Evolutionary conservation across 2,888 invertebrate species (phyloP), one percentile per base, ranked within the genome.

Genomic region (Tetropium fuscum): DNA sequence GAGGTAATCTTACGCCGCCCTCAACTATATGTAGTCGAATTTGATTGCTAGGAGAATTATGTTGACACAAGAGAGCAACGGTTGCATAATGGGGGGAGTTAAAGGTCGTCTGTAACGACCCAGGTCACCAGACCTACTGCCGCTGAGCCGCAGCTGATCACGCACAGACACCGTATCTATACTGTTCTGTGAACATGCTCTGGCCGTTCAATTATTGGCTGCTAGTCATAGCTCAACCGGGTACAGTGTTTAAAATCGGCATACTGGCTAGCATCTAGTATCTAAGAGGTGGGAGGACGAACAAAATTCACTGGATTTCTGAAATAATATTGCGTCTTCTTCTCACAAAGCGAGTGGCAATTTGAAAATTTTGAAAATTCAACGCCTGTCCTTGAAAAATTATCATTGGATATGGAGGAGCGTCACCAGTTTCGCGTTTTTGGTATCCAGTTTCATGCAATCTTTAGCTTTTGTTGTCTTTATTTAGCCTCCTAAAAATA

Each of bases 81-180:
- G 76, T 78, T 77, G 74, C 76, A 75, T 77, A 78, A 77, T 71
- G 65, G 71, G 71, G 69, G 75, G 75, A 73, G 75, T 73, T 66
- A 57, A 70, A 68, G 76, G 76, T 74, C 75, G 74, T 47, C 69
- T 44, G 69, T 77, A 77, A 77, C 77, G 69, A 71, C 73, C 70
- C 70, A 68, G 78, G 77, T 78, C 77, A 77, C 70, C 71, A 73
- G 73, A 74, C 73, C 70, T 72, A 70, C 73, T 73, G 74, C 75
- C 69, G 72, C 72, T 66, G 30, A 45, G 54, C 59, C 63, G 70
- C 74, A 76, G 73, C 74, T 74, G 77, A 78, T 77, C 77, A 78
- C 77, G 77, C 77, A 76, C 69, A 69, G 53, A 40, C 34, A 45
- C 53, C 15, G 32, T 40, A 45, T 34, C 68, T 67, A 70, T 69